phyloP scores from a whole-genome alignment of 23 tunicate genomes.

The Styela plicata region DNA sequence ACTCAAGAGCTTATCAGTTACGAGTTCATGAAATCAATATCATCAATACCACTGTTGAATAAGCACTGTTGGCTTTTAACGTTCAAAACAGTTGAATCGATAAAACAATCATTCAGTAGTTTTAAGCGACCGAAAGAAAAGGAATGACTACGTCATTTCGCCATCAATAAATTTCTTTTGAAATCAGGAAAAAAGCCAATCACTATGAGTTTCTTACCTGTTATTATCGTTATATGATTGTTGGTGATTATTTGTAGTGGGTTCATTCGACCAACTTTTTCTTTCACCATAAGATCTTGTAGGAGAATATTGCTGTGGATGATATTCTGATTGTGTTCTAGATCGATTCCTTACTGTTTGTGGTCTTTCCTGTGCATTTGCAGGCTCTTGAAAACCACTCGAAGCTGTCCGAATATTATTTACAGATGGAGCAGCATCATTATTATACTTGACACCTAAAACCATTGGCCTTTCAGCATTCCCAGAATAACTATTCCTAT shows the following conservation, averaged over 20 bases:
- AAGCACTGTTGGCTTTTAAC: no score
- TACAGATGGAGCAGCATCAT: conserved; percentile 9
- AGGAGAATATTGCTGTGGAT: background rate
- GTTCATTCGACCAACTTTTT: background rate
- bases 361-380: background rate
- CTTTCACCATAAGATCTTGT: background rate
- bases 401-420: background rate
- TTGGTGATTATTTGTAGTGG: background rate
- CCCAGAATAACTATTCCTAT: conserved; percentile 12
- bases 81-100: no score
- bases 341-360: background rate
- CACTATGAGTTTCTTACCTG: no score
- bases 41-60: no score
- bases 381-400: background rate
- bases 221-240: background rate
- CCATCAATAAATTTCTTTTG: no score
- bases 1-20: no score
- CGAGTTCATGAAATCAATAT: no score
- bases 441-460: conserved; percentile 25
- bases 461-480: conserved; percentile 14
- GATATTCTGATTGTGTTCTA: background rate
- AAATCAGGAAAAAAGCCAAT: no score
- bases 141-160: no score
- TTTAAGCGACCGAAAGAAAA: no score
- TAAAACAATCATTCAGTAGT: no score